Base-by-base conservation (phyloP, 2,797 vertebrate species). In the Gymnoscopelus braueri region DNA sequence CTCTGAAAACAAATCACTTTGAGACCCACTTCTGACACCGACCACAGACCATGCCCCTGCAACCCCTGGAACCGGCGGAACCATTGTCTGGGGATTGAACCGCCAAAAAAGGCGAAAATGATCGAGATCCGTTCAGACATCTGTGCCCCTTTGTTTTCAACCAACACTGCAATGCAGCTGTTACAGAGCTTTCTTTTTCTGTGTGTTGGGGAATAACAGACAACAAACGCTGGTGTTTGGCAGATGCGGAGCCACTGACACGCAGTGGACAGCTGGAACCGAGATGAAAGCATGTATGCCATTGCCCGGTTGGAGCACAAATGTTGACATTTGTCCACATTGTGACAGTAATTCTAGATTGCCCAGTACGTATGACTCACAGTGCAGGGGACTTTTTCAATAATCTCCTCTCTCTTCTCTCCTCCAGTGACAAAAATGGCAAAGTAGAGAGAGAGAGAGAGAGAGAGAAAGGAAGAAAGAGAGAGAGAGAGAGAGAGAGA, bases 251-350 rank as follows among this genome's bases (percentile, higher is more conserved):
- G 11, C 8, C 0, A 1, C 23, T 70, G 29, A 66, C 61, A 76
- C 62, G 54, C 56, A 65, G 26, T 32, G 59, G 67, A 32, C 62
- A 51, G 14, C 67, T 69, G 23, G 24, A 14, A 48, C 44, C 49
- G 1, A 53, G 51, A 13, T 9, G 7, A n/a, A 65, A 29, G 52
- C 51, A 62, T 50, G 71, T 74, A 65, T 10, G 8, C 7, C 48
- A 52, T 67, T 63, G 39, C 39, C 39, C 39, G 8, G 39, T 71
- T 67, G 59, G 63, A 50, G 61, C 26, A 63, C 66, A 71, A 71
- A 80, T 69, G 72, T 83, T 83, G 81, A 71, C 78, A 66, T 71
- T 62, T 48, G 63, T 59, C 15, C 32, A 47, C 26, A 74, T 67
- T 78, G 66, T 78, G 66, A 60, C 56, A 60, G 60, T 15, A 74